These are phyloP conservation scores for Steinernema feltiae DNA, from an alignment of 1,140 invertebrate genomes.

Conservation along the genomic window DNA sequence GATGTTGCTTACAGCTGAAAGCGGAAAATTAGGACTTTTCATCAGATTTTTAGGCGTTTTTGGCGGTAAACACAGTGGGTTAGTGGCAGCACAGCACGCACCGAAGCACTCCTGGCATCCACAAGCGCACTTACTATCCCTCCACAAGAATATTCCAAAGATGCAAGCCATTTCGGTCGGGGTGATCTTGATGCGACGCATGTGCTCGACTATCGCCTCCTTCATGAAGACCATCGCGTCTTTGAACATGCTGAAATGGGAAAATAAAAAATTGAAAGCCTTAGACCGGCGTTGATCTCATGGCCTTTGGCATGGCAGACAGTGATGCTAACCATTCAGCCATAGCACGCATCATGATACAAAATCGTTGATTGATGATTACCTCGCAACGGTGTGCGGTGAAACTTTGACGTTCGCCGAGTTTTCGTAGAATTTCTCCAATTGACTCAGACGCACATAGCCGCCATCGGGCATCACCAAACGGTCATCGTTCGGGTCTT, in stretches of 20 bases:
- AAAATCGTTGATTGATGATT: background rate
- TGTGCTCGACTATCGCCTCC: background rate
- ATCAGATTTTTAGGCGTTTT: background rate
- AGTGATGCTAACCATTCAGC: no score
- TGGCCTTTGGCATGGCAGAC: no score
- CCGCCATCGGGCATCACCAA: background rate
- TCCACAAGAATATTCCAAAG: slow-evolving; percentile 6
- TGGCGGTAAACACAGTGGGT: background rate
- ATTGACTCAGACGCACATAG: background rate
- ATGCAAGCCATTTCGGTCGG: background rate
- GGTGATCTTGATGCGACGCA: background rate
- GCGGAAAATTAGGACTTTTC: background rate
- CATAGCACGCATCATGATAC: no score
- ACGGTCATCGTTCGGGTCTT: background rate
- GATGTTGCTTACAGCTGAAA: background rate
- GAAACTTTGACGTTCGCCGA: background rate
- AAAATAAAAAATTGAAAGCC: no score
- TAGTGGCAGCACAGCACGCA: background rate
- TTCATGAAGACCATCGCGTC: slow-evolving; percentile 7
- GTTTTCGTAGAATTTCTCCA: slow-evolving; percentile 5
- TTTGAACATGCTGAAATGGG: slow-evolving; percentile 10
- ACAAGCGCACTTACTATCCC: slow-evolving; percentile 15
- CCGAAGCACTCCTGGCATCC: background rate
- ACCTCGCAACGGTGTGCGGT: background rate
- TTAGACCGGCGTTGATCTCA: no score